Conservation (phyloP, 2,797 vertebrate species). For the Petrocephalus sullivani region DNA sequence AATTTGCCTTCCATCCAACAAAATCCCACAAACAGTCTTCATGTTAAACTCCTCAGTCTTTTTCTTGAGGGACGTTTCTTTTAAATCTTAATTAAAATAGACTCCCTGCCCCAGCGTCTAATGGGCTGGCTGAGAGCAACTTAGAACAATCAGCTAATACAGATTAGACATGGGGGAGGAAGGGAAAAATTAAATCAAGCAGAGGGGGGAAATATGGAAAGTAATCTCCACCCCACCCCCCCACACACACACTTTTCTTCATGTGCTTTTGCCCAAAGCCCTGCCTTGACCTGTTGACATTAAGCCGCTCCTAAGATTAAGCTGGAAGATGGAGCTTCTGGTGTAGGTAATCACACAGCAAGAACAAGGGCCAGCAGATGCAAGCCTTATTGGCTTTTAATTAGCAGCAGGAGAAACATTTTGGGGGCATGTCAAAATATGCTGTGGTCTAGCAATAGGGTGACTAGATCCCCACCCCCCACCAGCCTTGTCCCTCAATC, state of each 20-base stretch:
- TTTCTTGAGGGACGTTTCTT: slow-evolving; percentile 61
- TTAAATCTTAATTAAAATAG: slow-evolving; percentile 76
- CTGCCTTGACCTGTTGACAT: slow-evolving; percentile 66
- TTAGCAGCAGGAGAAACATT: slow-evolving; percentile 63
- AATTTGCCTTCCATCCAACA: slow-evolving; percentile 50
- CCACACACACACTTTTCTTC: slow-evolving; percentile 13
- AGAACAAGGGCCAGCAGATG: slow-evolving; percentile 68
- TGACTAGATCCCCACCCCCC: slow-evolving; percentile 27
- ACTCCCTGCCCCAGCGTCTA: slow-evolving; percentile 53
- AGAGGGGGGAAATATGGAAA: slow-evolving; percentile 46
- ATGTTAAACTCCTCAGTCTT: slow-evolving; percentile 54
- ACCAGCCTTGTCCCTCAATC: slow-evolving; percentile 35
- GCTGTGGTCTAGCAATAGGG: slow-evolving; percentile 55
- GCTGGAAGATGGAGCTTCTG: slow-evolving; percentile 60
- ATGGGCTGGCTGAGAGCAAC: slow-evolving; percentile 64
- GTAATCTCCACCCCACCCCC: slow-evolving; percentile 19
- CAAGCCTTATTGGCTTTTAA: slow-evolving; percentile 76
- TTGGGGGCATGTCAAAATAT: slow-evolving; percentile 55
- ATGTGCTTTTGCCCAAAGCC: slow-evolving; percentile 45
- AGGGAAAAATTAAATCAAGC: slow-evolving; percentile 39
- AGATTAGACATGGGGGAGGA: slow-evolving; percentile 64
- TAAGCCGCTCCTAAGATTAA: slow-evolving; percentile 69
- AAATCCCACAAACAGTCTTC: slow-evolving; percentile 37
- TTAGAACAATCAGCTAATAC: slow-evolving; percentile 71
- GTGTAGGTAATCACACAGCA: slow-evolving; percentile 66